phyloP scores from a whole-genome alignment of 2,797 vertebrate genomes.

The Busarellus nigricollis region DNA sequence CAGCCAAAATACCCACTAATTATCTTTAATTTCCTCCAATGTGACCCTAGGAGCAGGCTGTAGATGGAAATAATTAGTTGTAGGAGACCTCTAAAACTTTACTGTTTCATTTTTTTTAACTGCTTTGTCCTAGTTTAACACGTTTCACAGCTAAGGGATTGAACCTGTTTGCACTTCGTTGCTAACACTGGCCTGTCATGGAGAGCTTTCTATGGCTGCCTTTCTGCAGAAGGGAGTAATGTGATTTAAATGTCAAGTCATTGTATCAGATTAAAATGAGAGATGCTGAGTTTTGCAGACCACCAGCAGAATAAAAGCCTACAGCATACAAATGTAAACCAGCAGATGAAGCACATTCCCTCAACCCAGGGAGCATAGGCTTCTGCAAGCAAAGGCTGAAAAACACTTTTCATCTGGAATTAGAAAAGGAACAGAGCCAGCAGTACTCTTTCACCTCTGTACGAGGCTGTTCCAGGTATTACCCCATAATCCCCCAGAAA shows the following conservation, averaged over 20 bases:
- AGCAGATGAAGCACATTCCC: not conserved
- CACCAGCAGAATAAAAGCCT: not conserved
- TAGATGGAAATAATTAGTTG: not conserved
- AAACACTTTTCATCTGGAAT: not conserved
- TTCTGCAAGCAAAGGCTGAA: not conserved
- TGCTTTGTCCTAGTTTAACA: not conserved
- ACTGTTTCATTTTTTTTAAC: not conserved
- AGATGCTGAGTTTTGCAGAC: not conserved
- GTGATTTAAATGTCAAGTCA: not conserved
- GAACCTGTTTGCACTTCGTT: not conserved
- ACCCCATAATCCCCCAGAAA: not conserved
- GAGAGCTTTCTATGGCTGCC: fast-evolving
- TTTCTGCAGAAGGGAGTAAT: not conserved
- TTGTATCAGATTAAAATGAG: not conserved
- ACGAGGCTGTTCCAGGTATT: not conserved
- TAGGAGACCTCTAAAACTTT: not conserved
- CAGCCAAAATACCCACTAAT: not conserved
- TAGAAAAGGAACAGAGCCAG: not conserved
- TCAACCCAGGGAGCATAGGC: not conserved
- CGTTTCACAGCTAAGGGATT: not conserved
- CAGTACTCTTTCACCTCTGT: not conserved
- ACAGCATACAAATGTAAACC: not conserved
- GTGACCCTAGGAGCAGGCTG: not conserved
- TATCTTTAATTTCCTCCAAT: not conserved
- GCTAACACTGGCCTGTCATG: not conserved